phyloP scores from a whole-genome alignment of 2,888 invertebrate genomes.

The Eurytoma adleriae region DNA sequence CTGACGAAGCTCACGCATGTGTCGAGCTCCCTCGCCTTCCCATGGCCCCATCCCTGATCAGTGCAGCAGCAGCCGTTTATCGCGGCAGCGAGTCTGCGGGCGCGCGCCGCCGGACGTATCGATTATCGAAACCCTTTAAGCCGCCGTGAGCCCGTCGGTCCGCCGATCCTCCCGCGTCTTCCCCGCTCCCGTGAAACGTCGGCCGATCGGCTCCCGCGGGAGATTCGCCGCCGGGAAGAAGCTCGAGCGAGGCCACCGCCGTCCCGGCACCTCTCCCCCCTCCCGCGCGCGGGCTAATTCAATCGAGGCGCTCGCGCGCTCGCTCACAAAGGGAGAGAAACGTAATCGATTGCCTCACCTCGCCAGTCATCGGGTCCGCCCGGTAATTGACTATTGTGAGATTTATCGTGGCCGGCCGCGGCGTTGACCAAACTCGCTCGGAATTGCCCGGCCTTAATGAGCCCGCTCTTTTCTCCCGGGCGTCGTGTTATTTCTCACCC shows the following conservation, averaged over 20 bases:
- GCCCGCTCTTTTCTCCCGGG: background rate
- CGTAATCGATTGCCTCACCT: conserved; percentile 42
- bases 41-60: conserved; percentile 9
- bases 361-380: background rate
- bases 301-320: background rate
- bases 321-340: background rate
- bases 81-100: conserved; percentile 22
- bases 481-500: no score
- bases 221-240: background rate
- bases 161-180: background rate
- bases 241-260: conserved; percentile 23
- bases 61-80: conserved; percentile 63
- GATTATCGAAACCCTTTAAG: conserved; percentile 66
- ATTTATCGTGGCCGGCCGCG: conserved; percentile 45
- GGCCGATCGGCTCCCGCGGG: conserved; percentile 1
- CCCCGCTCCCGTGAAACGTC: background rate
- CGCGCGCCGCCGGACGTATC: conserved; percentile 56
- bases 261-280: background rate
- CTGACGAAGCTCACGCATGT: background rate
- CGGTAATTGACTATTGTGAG: conserved; percentile 42
- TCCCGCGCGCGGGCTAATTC: conserved; percentile 24
- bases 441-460: conserved; percentile 24
- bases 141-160: conserved; percentile 50
- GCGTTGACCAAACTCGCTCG: background rate
- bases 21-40: background rate